Evolutionary conservation across 1,140 invertebrate species (phyloP).

Genomic region (Papilio aristodemus): DNA sequence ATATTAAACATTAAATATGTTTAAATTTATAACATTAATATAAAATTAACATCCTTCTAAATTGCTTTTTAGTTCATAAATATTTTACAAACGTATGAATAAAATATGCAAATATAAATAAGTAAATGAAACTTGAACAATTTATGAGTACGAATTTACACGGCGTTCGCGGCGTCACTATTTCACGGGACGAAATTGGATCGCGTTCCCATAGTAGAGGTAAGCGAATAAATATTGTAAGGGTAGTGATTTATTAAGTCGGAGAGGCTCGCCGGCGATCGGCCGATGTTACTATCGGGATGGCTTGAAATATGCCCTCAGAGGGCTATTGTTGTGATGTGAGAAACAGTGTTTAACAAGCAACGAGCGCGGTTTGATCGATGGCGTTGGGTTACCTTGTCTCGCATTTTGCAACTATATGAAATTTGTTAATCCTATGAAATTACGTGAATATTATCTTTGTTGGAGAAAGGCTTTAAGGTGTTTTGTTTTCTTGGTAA

Average conservation of each 20-base stretch:
- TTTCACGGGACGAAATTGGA: slow-evolving; percentile 37
- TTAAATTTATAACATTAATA: too few species aligned
- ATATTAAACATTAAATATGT: too few species aligned
- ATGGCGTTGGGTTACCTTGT: slow-evolving; percentile 60
- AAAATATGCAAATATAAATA: slow-evolving; percentile 20
- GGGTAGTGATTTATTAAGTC: slow-evolving; percentile 74
- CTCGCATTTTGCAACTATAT: slow-evolving; percentile 67
- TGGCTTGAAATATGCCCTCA: slow-evolving; percentile 75
- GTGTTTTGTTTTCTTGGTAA: slow-evolving; percentile 24
- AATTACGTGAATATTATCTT: slow-evolving; percentile 41
- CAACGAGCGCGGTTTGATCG: slow-evolving; percentile 75
- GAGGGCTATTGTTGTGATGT: slow-evolving; percentile 73
- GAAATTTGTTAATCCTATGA: slow-evolving; percentile 66
- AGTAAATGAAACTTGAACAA: slow-evolving; percentile 27
- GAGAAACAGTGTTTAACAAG: slow-evolving; percentile 79
- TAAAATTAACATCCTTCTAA: too few species aligned
- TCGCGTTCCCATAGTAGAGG: slow-evolving; percentile 52
- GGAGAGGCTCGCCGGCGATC: slow-evolving; percentile 52
- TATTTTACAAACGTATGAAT: background rate
- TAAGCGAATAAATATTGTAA: slow-evolving; percentile 76
- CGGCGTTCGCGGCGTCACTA: slow-evolving; percentile 28
- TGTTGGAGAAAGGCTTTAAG: background rate
- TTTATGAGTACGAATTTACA: slow-evolving; percentile 31
- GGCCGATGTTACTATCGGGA: slow-evolving; percentile 68
- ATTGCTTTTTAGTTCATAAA: too few species aligned